Evolutionary conservation across 2,797 vertebrate genomes (phyloP).

Genomic region (Cephalopachus bancanus): DNA sequence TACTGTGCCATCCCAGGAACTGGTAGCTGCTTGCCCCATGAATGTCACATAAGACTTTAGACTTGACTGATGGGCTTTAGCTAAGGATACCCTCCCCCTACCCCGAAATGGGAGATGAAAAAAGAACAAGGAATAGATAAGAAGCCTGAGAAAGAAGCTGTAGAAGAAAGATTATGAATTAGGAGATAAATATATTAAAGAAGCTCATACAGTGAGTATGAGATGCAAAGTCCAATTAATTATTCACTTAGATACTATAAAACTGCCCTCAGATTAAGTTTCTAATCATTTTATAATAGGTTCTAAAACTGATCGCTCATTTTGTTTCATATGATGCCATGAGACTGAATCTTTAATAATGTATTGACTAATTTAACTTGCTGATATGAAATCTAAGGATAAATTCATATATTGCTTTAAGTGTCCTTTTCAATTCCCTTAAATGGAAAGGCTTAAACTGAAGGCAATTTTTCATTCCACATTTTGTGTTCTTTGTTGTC

Average conservation of each 20-base stretch:
- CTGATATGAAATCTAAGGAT: background rate
- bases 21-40: background rate
- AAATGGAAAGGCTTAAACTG: background rate
- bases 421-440: conserved; percentile 33
- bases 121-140: background rate
- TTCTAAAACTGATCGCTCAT: background rate
- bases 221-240: background rate
- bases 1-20: background rate
- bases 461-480: background rate
- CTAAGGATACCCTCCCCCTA: background rate
- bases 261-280: background rate
- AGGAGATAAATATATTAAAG: background rate
- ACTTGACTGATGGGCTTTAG: background rate
- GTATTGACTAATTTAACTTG: conserved; percentile 9
- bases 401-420: background rate
- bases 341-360: background rate
- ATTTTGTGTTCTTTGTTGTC: conserved; percentile 80
- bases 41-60: conserved; percentile 11
- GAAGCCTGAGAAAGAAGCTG: background rate
- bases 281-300: background rate
- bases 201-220: background rate
- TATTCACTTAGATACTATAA: background rate
- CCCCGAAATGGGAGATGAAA: background rate
- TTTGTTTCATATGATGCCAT: background rate
- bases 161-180: background rate